Evolutionary conservation across 2,113 vertebrate genomes (phyloP), one percentile per base, ranked within the genome.

Genomic region (Seriola aureovittata): DNA sequence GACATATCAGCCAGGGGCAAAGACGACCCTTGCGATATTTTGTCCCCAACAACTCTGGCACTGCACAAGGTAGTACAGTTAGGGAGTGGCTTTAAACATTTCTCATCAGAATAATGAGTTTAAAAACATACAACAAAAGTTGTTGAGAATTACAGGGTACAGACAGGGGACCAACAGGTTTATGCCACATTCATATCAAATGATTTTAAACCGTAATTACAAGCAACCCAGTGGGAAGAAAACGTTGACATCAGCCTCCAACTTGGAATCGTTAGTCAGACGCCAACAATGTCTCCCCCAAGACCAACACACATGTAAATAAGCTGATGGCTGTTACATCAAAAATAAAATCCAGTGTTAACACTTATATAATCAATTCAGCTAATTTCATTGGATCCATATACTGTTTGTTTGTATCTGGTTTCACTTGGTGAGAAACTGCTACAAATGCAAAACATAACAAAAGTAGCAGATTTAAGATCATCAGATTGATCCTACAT

Each of bases 51-150:
- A 0, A 89, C 96, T 0, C 91, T 97, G 4, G 97, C 98, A 82
- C 95, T 99, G 82, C 97, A 97, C 86, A 99, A 98, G 97, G 98
- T 98, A 89, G 36, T n/a, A 66, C 2, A 29, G 6, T n/a, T 10
- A 48, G n/a, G 19, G n/a, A 74, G 50, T 78, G 42, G 65, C 7
- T 75, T 58, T 16, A 13, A n/a, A 55, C 17, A 46, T 10, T 6
- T 16, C 12, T 55, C 25, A 70, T 38, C 0, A 46, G 5, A 16
- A 9, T 34, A 52, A 8, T 16, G 25, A 0, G 0, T 63, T 34
- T 54, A 0, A 54, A 78, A 48, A 70, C 8, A 21, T 29, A 5
- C 21, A 23, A 48, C 2, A 34, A 25, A 60, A 58, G n/a, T 46
- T 19, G 13, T 4, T 19, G 10, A 9, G 7, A 42, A 42, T 42